These are phyloP conservation scores for Laticauda laticaudata DNA, from an alignment of 2,113 vertebrate genomes.

Conservation along the genomic window DNA sequence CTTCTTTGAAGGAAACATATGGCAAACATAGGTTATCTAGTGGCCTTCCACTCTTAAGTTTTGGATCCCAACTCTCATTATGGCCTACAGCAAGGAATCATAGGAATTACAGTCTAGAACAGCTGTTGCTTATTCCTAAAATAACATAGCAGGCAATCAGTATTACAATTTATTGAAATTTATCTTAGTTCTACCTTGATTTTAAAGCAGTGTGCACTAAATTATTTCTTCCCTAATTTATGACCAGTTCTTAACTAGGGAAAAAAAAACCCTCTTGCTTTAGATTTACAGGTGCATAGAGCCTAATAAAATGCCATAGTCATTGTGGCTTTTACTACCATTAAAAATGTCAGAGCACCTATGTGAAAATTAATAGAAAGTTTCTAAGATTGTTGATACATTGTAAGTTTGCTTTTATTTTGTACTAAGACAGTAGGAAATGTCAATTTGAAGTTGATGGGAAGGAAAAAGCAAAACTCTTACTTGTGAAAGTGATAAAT, in stretches of 20 bases:
- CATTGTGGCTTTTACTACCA: not conserved
- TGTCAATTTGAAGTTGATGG: not conserved
- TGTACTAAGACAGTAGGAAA: not conserved
- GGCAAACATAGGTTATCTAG: not conserved
- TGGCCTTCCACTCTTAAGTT: not conserved
- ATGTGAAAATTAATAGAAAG: not conserved
- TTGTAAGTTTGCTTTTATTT: not conserved
- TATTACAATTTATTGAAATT: not conserved
- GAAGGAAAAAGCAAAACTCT: not conserved
- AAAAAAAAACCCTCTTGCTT: not conserved
- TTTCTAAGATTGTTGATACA: not conserved
- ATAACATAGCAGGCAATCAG: not conserved
- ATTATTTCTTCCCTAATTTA: not conserved
- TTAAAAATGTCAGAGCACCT: not conserved
- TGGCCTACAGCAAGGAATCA: not conserved
- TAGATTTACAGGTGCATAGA: not conserved
- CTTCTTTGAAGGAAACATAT: not conserved
- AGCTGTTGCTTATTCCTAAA: not conserved
- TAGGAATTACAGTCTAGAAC: not conserved
- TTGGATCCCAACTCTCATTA: not conserved
- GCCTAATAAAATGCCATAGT: not conserved
- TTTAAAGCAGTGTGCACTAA: not conserved
- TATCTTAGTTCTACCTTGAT: not conserved
- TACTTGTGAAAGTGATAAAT: not conserved
- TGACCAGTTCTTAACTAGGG: not conserved